A percentile compares a stretch with the other conserved stretches of the same genome.
These are phyloP conservation scores for Gibbula magus DNA, from an alignment of 2,888 invertebrate species.

Conservation along the genomic window DNA sequence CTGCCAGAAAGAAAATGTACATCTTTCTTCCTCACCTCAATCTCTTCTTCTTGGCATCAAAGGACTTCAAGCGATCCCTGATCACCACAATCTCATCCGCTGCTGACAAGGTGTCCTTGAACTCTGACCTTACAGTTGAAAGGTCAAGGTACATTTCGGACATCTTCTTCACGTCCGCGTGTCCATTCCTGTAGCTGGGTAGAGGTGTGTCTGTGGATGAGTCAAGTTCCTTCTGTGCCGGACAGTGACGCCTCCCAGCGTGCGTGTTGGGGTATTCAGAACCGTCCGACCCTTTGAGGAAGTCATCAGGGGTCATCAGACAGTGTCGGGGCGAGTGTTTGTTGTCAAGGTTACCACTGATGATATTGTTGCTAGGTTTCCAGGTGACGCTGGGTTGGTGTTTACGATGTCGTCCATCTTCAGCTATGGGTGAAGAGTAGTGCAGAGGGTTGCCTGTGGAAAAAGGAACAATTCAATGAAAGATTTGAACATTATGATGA, in stretches of 20 bases:
- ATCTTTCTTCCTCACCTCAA: slow-evolving; percentile 53
- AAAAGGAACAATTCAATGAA: no score
- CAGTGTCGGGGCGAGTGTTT: background rate
- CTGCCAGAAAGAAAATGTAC: no score
- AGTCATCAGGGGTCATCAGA: slow-evolving; percentile 44
- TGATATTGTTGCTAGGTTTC: slow-evolving; percentile 19
- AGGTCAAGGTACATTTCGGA: slow-evolving; percentile 9
- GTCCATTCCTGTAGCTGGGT: background rate
- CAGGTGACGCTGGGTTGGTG: background rate
- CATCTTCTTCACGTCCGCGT: background rate
- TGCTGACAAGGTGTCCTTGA: slow-evolving; percentile 31
- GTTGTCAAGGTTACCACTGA: slow-evolving; percentile 18
- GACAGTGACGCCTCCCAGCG: background rate
- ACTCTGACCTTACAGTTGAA: slow-evolving; percentile 2
- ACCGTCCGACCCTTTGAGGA: slow-evolving; percentile 37
- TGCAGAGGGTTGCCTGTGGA: slow-evolving; percentile 26
- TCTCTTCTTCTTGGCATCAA: slow-evolving; percentile 61
- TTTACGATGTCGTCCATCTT: background rate
- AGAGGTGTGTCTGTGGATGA: background rate
- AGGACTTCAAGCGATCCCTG: slow-evolving; percentile 57
- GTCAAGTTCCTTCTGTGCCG: background rate
- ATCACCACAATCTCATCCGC: slow-evolving; percentile 59
- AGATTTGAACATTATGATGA: no score
- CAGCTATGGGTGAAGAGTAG: slow-evolving; percentile 30
- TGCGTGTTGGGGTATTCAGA: background rate